Percentiles rank a stretch among this genome's conserved stretches.
phyloP scores from a whole-genome alignment of 2,113 vertebrate genomes.

The Setophaga coronata region DNA sequence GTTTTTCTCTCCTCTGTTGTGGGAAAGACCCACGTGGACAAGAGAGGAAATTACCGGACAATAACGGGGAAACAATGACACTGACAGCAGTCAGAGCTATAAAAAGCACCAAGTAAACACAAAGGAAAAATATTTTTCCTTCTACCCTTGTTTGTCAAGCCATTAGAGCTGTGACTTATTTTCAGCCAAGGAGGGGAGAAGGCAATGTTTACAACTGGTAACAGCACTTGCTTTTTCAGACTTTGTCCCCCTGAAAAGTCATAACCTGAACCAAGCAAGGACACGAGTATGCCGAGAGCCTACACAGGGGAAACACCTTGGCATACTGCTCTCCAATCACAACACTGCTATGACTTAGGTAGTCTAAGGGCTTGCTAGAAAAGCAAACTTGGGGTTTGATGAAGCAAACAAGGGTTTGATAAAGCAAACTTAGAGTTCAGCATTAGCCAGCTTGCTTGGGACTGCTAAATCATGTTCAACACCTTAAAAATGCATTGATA shows the following conservation, averaged over 20 bases:
- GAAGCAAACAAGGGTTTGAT: too few species aligned
- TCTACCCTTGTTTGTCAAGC: slow-evolving; percentile 24
- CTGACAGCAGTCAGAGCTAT: slow-evolving; percentile 34
- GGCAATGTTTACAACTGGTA: not conserved
- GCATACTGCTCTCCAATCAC: not conserved
- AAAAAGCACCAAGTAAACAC: slow-evolving; percentile 57
- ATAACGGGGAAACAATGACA: slow-evolving; percentile 64
- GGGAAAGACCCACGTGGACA: slow-evolving; percentile 45
- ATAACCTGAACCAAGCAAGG: not conserved
- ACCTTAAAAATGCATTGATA: not conserved
- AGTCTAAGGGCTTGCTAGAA: not conserved
- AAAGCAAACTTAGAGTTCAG: not conserved
- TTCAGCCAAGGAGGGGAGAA: not conserved
- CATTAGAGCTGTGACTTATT: not conserved
- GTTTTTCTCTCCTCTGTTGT: slow-evolving; percentile 52
- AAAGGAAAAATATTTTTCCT: slow-evolving; percentile 27
- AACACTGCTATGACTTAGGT: not conserved
- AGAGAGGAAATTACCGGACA: slow-evolving; percentile 59
- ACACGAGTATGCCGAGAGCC: not conserved
- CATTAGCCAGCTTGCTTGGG: not conserved
- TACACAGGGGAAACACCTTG: not conserved
- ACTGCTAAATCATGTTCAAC: not conserved
- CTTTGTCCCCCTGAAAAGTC: not conserved
- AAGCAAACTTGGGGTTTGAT: not conserved
- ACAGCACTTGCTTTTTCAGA: not conserved